Percentiles rank a stretch among this genome's conserved stretches.
Conservation (phyloP, 2,888 invertebrate genomes). For the Belgica antarctica region DNA sequence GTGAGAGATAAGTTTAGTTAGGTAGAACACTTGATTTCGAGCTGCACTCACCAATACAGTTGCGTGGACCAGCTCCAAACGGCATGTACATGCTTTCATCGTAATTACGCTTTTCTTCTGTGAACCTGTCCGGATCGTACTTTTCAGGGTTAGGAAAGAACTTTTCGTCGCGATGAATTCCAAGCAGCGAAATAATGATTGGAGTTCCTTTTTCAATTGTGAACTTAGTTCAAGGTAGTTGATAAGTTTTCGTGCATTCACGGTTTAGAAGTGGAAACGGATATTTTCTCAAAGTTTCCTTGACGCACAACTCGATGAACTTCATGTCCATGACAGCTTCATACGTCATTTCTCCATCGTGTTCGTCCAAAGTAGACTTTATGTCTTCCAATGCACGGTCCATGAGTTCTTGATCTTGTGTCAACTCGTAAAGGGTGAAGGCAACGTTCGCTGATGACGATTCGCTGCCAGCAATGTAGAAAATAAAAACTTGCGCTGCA, state of each 20-base stretch:
- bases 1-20: background rate
- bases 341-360: slow-evolving; percentile 52
- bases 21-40: no score
- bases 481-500: slow-evolving; percentile 53
- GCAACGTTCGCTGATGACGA: slow-evolving; percentile 54
- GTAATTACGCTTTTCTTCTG: slow-evolving; percentile 48
- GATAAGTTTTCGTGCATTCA: slow-evolving; percentile 52
- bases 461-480: slow-evolving; percentile 56
- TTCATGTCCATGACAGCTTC: slow-evolving; percentile 55
- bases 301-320: slow-evolving; percentile 55
- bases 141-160: slow-evolving; percentile 54
- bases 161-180: slow-evolving; percentile 54
- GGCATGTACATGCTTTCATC: slow-evolving; percentile 50
- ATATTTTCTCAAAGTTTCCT: slow-evolving; percentile 53
- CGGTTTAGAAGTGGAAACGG: slow-evolving; percentile 55
- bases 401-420: slow-evolving; percentile 53
- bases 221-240: slow-evolving; percentile 50
- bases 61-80: slow-evolving; percentile 53
- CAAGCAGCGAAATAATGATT: slow-evolving; percentile 52
- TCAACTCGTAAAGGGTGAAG: slow-evolving; percentile 54
- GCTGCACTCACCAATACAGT: slow-evolving; percentile 55
- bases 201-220: slow-evolving; percentile 52
- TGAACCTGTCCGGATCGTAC: slow-evolving; percentile 55
- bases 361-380: slow-evolving; percentile 49
- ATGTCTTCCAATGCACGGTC: slow-evolving; percentile 52